Evolutionary conservation across 2,113 vertebrate species (phyloP).

Genomic region (Siphamia tubifer): DNA sequence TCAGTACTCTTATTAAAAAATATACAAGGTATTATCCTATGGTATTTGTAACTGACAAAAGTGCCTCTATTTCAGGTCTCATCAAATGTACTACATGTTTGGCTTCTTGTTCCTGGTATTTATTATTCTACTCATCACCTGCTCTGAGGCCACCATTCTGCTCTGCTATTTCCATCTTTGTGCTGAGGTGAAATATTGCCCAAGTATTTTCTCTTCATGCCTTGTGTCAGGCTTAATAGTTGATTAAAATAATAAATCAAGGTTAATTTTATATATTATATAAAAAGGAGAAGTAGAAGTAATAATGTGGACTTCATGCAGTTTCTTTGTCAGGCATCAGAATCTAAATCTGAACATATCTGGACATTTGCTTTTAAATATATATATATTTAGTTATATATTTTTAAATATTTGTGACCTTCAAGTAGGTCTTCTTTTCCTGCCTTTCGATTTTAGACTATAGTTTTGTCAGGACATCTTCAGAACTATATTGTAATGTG

Average conservation of each 20-base stretch:
- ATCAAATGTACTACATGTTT: constrained; percentile 99
- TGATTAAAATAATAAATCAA: too few relatives aligned
- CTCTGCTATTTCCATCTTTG: constrained; percentile 99
- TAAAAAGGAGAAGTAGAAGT: too few relatives aligned
- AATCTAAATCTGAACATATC: too few relatives aligned
- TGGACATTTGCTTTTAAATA: too few relatives aligned
- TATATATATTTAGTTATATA: too few relatives aligned
- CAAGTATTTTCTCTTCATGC: neutral
- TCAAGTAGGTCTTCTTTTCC: neutral
- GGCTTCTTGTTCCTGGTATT: constrained; percentile 99
- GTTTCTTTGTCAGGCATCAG: too few relatives aligned
- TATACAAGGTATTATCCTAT: too few relatives aligned
- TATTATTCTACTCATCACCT: constrained; percentile 98
- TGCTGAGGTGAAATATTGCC: constrained; percentile 86
- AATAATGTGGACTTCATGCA: too few relatives aligned
- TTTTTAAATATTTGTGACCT: too few relatives aligned
- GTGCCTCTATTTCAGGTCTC: constrained; percentile 84
- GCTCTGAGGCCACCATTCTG: constrained; percentile 96
- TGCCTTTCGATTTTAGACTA: neutral
- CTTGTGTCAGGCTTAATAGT: too few relatives aligned
- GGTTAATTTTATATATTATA: too few relatives aligned
- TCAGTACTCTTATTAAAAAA: too few relatives aligned
- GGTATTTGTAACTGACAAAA: neutral
- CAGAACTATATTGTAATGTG: neutral
- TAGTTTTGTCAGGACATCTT: neutral